Evolutionary conservation across 2,113 vertebrate genomes (phyloP).

Genomic region (Dendropsophus ebraccatus): DNA sequence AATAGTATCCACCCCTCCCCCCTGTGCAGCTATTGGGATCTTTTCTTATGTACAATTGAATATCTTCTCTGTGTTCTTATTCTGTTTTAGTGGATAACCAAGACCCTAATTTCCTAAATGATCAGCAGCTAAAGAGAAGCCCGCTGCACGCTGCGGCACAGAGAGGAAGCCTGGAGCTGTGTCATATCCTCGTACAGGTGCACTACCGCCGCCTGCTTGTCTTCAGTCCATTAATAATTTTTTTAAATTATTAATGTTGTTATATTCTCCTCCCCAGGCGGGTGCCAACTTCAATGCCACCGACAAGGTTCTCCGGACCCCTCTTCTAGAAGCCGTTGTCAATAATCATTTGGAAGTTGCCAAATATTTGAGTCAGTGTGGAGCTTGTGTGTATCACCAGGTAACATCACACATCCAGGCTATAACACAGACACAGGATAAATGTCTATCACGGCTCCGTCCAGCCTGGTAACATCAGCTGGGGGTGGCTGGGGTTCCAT

Average conservation of each 20-base stretch:
- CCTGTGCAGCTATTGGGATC: too few species aligned
- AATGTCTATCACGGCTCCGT: too few species aligned
- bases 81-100: slow-evolving; percentile 82
- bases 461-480: too few species aligned
- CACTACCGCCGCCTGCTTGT: background rate
- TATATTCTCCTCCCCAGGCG: slow-evolving; percentile 70
- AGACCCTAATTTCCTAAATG: slow-evolving; percentile 85
- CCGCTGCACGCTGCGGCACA: slow-evolving; percentile 88
- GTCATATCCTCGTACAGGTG: slow-evolving; percentile 89
- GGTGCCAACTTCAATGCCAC: slow-evolving; percentile 86
- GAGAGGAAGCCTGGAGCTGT: slow-evolving; percentile 85
- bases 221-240: background rate
- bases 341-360: slow-evolving; percentile 85
- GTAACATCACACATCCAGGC: slow-evolving; percentile 62
- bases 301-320: slow-evolving; percentile 85
- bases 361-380: slow-evolving; percentile 82
- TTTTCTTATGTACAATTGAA: too few species aligned
- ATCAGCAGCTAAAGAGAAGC: slow-evolving; percentile 86
- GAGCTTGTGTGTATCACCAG: slow-evolving; percentile 84
- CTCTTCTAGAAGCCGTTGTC: slow-evolving; percentile 85
- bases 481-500: too few species aligned
- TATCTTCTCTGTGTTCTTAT: background rate
- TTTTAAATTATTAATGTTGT: background rate
- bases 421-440: background rate
- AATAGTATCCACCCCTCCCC: too few species aligned